These are phyloP conservation scores for Tanaodytes sp. DNA, from an alignment of 2,888 invertebrate genomes.

Conservation along the genomic window DNA sequence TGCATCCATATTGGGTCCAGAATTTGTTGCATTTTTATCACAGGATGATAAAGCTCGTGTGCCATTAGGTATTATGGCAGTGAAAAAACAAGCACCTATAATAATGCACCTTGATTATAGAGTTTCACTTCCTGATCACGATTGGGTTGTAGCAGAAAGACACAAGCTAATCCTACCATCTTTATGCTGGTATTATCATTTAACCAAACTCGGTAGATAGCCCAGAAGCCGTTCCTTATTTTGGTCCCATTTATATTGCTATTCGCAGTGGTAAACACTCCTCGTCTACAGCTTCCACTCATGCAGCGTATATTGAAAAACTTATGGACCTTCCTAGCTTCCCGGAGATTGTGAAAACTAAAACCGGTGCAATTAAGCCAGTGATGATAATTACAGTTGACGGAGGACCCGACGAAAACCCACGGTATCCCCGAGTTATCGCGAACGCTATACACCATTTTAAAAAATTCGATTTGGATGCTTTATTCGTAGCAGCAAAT, in stretches of 20 bases:
- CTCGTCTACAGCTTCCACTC: constrained; percentile 59
- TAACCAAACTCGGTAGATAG: constrained; percentile 56
- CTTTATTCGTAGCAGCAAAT: constrained; percentile 59
- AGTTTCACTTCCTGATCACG: too few species aligned
- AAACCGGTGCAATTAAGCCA: constrained; percentile 55
- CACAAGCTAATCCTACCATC: constrained; percentile 66
- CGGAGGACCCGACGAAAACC: constrained; percentile 51
- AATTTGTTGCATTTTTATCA: constrained; percentile 56
- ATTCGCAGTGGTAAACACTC: constrained; percentile 62
- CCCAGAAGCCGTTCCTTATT: constrained; percentile 67
- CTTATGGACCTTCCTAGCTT: constrained; percentile 54
- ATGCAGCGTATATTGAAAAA: constrained; percentile 45
- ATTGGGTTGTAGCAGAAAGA: constrained; percentile 62
- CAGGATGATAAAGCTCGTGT: constrained; percentile 68
- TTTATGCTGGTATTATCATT: constrained; percentile 62
- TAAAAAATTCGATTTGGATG: constrained; percentile 56
- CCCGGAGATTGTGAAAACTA: constrained; percentile 7
- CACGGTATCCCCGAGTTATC: constrained; percentile 28
- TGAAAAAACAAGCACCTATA: constrained; percentile 66
- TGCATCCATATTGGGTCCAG: constrained; percentile 60
- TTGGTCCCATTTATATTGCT: constrained; percentile 70
- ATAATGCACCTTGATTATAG: constrained; percentile 63
- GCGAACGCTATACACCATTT: constrained; percentile 19
- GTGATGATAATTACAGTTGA: constrained; percentile 61
- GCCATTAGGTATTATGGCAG: constrained; percentile 69